Base-by-base conservation (phyloP, 2,888 invertebrate species). In the Cerastis leucographa region DNA sequence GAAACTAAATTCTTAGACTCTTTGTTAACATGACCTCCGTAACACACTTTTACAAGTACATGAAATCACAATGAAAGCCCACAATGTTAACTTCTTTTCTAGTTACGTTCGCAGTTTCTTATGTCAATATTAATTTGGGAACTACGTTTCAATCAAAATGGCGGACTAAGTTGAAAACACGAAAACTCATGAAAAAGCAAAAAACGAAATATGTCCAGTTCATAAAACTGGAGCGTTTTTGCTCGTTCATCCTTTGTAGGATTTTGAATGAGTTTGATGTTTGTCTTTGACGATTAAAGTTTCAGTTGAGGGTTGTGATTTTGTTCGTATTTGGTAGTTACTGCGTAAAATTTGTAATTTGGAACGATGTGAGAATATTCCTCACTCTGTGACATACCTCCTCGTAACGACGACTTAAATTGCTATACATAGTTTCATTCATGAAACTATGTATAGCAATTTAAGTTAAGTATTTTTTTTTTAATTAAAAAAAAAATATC, bases 131-230 rank as follows among this genome's bases (percentile, higher is more conserved):
- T 71, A 65, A 59, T 82, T 71, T 56, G 19, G 64, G 71, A 46
- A 67, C 59, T 54, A 76, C 35, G 71, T 17, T 76, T 64, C 62
- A 71, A 76, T 71, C 76, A 71, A 69, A 80, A 82, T 61, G 68
- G 29, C 40, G 11, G 35, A 22, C 62, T 14, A 42, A 17, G 62
- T 35, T 51, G 54, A 40, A 11, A 56, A 70, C 14, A 56, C 54
- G 40, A 56, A 22, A 49, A 56, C 17, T 0, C 6, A 14, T 9
- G 8, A 25, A 35, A 62, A 66, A 17, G 19, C 22, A 29, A 35
- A 0, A n/a, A 40, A 65, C n/a, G n/a, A 78, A 61, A 64, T n/a
- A 51, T 14, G 17, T 25, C 11, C n/a, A 11, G n/a, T 14, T 6
- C 9, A 59, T 9, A 71, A 62, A 61, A 40, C 17, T 74, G 19